Base-by-base conservation (phyloP, 2,113 vertebrate genomes). In the Rhynchomys soricoides region DNA sequence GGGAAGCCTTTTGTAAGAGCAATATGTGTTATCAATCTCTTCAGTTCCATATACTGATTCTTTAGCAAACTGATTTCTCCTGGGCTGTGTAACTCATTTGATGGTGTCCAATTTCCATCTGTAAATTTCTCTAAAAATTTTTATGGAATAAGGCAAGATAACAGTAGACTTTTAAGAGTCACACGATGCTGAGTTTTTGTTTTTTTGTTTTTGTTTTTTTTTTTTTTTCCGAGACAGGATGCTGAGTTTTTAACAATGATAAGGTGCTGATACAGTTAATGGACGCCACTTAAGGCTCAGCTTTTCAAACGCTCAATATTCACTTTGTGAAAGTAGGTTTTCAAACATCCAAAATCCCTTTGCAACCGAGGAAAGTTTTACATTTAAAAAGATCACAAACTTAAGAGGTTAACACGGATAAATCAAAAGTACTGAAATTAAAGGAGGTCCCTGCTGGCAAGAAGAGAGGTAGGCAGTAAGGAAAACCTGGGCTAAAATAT, bases 311-410 rank as follows among this genome's bases (percentile, higher is more conserved):
- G 83, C 62, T 78, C 90, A 73, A 55, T 48, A 95, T 73, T 91
- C 95, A 94, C 71, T 97, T 73, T 93, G 75, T 88, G 64, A 96
- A 96, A 68, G 77, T 26, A 92, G 71, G 11, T 88, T 95, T 97
- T 92, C 22, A 95, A 96, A 92, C 34, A 91, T 52, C 73, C 94
- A 71, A 89, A 94, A 92, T 88, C 82, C 81, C 81, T 95, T 90
- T 95, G 90, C 79, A 94, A 77, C 89, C 50, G 93, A 95, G 93
- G 57, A 66, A 85, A 94, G 94, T 8, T 95, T 85, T 96, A 66
- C 86, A 96, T 83, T 71, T 96, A 66, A 97, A 92, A 95, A 89
- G 93, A 89, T 87, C 62, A 95, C 37, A 91, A 93, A 86, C 50
- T 74, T 91, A 93, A 89, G 86, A 70, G 59, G 79, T 89, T 88